Percentiles rank a stretch among this genome's conserved stretches.
These are phyloP conservation scores for Pluvialis apricaria DNA, from an alignment of 2,113 vertebrate genomes.

Conservation along the genomic window DNA sequence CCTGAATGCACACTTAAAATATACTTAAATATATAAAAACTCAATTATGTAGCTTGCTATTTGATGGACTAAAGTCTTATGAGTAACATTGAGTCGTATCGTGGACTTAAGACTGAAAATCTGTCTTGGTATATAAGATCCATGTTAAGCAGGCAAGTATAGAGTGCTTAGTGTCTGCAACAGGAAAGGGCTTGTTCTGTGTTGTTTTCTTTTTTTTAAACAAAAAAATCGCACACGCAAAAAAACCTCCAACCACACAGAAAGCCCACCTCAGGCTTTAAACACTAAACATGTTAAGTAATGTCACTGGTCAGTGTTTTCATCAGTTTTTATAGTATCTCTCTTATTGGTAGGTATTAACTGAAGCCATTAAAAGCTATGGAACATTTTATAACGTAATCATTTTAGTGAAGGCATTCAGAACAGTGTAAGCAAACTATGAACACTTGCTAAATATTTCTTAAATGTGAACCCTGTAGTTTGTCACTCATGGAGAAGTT, in stretches of 20 bases:
- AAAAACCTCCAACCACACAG: no score
- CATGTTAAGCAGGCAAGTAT: neutral
- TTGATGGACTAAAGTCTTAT: neutral
- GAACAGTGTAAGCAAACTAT: neutral
- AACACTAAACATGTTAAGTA: neutral
- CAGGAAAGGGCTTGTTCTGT: neutral
- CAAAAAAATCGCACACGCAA: neutral
- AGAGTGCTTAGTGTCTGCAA: neutral
- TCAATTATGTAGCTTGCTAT: neutral
- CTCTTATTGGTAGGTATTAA: neutral
- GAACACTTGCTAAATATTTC: neutral
- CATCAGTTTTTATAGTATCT: neutral
- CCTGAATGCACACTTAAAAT: neutral
- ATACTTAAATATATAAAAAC: neutral
- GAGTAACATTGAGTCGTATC: neutral
- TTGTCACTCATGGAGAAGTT: neutral
- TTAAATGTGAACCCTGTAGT: neutral
- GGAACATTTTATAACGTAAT: neutral
- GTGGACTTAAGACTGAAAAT: neutral
- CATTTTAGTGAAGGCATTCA: neutral
- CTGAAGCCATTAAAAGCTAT: neutral
- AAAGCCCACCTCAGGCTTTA: neutral
- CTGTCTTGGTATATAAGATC: neutral
- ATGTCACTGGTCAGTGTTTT: neutral
- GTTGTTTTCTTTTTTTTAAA: neutral